Evolutionary conservation across 2,113 vertebrate genomes (phyloP), one percentile per base, ranked within the genome.

Genomic region (Catharus fuscescens): DNA sequence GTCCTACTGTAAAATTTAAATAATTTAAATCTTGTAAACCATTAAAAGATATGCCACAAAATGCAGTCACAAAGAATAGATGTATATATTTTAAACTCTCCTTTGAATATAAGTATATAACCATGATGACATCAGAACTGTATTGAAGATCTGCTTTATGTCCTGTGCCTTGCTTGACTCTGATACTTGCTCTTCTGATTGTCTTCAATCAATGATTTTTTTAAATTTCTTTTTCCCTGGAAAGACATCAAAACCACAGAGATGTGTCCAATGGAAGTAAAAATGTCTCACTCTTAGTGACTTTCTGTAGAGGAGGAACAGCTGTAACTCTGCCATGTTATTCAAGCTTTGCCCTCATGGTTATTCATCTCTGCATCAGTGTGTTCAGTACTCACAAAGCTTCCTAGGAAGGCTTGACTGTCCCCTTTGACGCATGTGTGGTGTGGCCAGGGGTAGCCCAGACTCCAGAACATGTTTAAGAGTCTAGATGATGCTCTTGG

Each of bases 1-100:
- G 72, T 76, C 53, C 53, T 88, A 10, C 81, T 93, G 77, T 59
- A 86, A 90, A 69, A 89, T 77, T 34, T 53, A 90, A 90, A 80
- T 70, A 92, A 62, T 57, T 42, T 2, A 64, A 81, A 18, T 79
- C 89, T 84, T 71, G 44, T 67, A 80, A 89, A 64, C n/a, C 15
- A 29, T 45, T 85, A 29, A 29, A 79, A 92, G 40, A 36, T 59
- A 82, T 9, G 31, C 44, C 32, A 44, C 31, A 64, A n/a, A 90
- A 62, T 53, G 53, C 32, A 34, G 25, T 42, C 77, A 40, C 29
- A 70, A 66, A 73, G 47, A 64, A 47, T 10, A 83, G 60, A 53
- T 74, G 25, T 15, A 36, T 59, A 7, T 24, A 15, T 78, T 28
- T 59, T 36, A 34, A 86, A 18, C 9, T 47, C 5, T 62, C 45